phyloP scores from a whole-genome alignment of 2,888 invertebrate species.

The Acleris holmiana region DNA sequence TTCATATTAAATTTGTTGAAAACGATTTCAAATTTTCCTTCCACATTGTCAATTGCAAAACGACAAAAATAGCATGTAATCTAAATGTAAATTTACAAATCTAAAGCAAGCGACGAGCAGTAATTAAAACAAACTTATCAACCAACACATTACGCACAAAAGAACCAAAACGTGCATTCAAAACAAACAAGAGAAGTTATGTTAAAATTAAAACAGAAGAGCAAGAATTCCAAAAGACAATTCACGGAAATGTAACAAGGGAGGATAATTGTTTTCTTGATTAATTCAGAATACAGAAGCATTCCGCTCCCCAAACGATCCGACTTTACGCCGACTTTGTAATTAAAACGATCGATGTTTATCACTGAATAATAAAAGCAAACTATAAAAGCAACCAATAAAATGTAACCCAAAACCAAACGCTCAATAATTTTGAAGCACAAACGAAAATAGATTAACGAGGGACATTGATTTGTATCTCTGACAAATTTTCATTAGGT shows the following conservation, averaged over 20 bases:
- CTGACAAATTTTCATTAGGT: conserved; percentile 3
- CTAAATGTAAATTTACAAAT: conserved; percentile 18
- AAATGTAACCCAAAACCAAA: conserved; percentile 17
- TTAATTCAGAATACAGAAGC: conserved; percentile 65
- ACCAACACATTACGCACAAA: conserved; percentile 30
- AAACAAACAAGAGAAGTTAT: conserved; percentile 29
- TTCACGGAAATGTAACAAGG: conserved; percentile 59
- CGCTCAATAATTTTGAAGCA: conserved; percentile 18
- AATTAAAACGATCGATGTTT: conserved; percentile 34
- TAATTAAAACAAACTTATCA: conserved; percentile 22
- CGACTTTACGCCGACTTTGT: conserved; percentile 36
- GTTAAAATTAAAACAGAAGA: conserved; percentile 42
- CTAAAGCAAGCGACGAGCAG: neutral
- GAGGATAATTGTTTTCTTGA: conserved; percentile 73
- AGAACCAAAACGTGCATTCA: conserved; percentile 28
- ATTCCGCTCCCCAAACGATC: conserved; percentile 42
- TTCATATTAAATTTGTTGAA: no score
- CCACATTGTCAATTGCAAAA: no score
- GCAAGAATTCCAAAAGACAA: conserved; percentile 49
- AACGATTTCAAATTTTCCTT: no score
- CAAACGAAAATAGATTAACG: conserved; percentile 14
- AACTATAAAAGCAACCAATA: conserved; percentile 32
- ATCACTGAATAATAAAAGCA: conserved; percentile 25
- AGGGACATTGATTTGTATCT: neutral
- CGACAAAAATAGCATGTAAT: neutral